Percentiles rank a stretch among this genome's conserved stretches.
Evolutionary conservation across 2,113 vertebrate species (phyloP).

Genomic region (Thermophis baileyi): DNA sequence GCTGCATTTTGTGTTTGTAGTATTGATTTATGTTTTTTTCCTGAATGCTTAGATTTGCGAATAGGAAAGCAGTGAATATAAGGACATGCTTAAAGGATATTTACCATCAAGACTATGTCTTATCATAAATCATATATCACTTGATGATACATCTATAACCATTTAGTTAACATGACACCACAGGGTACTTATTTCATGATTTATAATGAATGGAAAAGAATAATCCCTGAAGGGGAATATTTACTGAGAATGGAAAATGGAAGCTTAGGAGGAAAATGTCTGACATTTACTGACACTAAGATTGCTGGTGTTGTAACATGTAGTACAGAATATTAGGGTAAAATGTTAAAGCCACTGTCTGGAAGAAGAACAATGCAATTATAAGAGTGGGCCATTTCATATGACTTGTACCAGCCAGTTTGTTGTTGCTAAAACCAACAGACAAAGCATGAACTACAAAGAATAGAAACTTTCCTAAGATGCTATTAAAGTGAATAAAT

Average conservation of each 20-base stretch:
- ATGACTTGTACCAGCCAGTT: background rate
- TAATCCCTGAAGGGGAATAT: slow-evolving; percentile 57
- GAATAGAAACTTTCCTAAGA: slow-evolving; percentile 11
- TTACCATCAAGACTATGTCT: slow-evolving; percentile 37
- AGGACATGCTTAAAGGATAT: slow-evolving; percentile 30
- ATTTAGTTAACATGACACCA: slow-evolving; percentile 54
- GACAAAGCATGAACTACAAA: background rate
- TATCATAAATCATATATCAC: slow-evolving; percentile 50
- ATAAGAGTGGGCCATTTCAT: background rate
- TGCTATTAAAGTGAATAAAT: background rate
- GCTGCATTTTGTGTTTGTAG: background rate
- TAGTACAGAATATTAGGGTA: background rate
- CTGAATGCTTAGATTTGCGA: background rate
- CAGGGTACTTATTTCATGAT: slow-evolving; percentile 51
- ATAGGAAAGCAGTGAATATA: slow-evolving; percentile 2
- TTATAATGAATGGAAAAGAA: slow-evolving; percentile 54
- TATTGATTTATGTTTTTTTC: background rate
- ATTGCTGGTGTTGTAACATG: background rate
- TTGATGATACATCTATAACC: slow-evolving; percentile 46
- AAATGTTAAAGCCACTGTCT: background rate
- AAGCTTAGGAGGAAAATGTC: slow-evolving; percentile 15
- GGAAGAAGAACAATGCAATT: background rate
- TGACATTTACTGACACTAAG: slow-evolving; percentile 34
- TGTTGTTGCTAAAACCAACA: background rate
- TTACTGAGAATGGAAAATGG: slow-evolving; percentile 51